A percentile compares a stretch with the other conserved stretches of the same genome.
phyloP scores from a whole-genome alignment of 2,113 vertebrate genomes.

The Octodon degus region DNA sequence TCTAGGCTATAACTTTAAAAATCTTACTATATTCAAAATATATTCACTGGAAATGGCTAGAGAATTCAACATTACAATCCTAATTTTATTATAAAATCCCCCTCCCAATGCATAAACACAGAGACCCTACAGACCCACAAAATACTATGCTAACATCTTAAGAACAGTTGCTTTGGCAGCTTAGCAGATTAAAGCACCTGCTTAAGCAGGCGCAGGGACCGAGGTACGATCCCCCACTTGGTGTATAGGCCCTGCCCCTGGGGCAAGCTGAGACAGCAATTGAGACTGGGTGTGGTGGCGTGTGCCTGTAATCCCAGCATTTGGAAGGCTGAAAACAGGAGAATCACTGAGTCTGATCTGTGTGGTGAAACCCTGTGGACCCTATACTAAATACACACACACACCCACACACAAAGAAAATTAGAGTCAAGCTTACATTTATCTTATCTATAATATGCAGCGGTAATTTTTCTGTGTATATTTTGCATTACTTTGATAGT shows the following conservation, averaged over 20 bases:
- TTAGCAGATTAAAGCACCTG: too few species aligned
- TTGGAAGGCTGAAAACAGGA: too few species aligned
- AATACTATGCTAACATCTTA: not conserved
- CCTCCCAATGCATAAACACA: not conserved
- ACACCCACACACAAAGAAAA: not conserved
- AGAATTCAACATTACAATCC: not conserved
- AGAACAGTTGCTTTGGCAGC: not conserved
- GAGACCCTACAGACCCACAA: not conserved
- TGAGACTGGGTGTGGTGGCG: too few species aligned
- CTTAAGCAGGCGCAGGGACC: too few species aligned
- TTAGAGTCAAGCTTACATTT: not conserved
- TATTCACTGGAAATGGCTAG: not conserved
- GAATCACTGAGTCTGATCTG: too few species aligned
- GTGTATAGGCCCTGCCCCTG: too few species aligned
- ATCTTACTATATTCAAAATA: not conserved
- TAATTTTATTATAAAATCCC: not conserved
- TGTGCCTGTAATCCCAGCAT: too few species aligned
- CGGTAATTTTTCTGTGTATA: not conserved
- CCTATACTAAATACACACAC: too few species aligned
- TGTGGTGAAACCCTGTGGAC: too few species aligned
- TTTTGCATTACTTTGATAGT: not conserved
- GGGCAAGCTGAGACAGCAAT: too few species aligned
- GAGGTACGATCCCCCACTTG: too few species aligned
- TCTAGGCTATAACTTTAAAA: not conserved
- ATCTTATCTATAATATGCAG: not conserved